Evolutionary conservation across 2,888 invertebrate species (phyloP).

Genomic region (Philonicus albiceps): DNA sequence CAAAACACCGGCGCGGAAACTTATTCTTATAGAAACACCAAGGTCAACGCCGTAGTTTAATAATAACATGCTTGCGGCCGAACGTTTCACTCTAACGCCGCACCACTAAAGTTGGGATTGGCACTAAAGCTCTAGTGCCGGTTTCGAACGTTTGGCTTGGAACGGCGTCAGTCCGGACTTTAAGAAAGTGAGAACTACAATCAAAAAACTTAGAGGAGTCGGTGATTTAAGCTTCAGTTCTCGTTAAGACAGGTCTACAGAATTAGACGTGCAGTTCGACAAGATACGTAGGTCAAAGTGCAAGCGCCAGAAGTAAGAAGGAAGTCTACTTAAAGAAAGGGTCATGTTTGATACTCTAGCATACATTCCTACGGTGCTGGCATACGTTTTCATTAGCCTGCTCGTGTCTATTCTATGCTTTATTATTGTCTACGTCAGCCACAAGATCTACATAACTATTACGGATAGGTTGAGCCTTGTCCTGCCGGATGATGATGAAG

Average conservation of each 20-base stretch:
- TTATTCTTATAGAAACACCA: neutral
- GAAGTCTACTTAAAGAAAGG: neutral
- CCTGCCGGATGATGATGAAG: slow-evolving; percentile 22
- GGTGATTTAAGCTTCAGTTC: neutral
- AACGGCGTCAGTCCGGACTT: neutral
- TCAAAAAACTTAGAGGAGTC: neutral
- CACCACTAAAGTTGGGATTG: neutral
- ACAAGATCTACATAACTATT: slow-evolving; percentile 58
- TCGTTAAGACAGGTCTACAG: neutral
- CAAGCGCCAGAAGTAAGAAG: neutral
- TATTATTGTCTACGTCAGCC: slow-evolving; percentile 59
- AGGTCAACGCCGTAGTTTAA: neutral
- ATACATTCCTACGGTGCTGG: slow-evolving; percentile 60
- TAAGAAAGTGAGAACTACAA: neutral
- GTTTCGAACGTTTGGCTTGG: neutral
- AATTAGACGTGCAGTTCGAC: neutral
- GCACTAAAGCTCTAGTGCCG: neutral
- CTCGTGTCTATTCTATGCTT: slow-evolving; percentile 59
- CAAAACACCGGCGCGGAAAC: neutral
- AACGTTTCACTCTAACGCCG: neutral
- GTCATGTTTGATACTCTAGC: slow-evolving; percentile 58
- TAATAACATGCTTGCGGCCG: neutral
- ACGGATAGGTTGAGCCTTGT: slow-evolving; percentile 58
- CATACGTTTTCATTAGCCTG: slow-evolving; percentile 58
- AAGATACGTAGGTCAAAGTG: neutral